Conservation (phyloP, 2,113 vertebrate species). For the Eptatretus burgeri region DNA sequence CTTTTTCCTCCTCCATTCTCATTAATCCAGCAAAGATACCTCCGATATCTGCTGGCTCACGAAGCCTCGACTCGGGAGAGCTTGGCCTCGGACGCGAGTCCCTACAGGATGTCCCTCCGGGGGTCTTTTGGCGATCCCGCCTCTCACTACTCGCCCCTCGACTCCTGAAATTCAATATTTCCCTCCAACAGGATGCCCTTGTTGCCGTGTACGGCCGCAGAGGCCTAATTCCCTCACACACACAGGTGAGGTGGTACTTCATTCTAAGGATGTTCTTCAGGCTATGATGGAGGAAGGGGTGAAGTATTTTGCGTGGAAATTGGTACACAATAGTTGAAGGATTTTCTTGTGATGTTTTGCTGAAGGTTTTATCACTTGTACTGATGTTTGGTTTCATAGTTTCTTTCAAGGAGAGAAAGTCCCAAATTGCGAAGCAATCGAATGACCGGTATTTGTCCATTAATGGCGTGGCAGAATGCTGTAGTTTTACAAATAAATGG, state of each 20-base stretch:
- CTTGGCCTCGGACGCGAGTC: slow-evolving; percentile 60
- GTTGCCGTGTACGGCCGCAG: slow-evolving; percentile 86
- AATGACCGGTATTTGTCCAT: no score
- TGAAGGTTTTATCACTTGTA: no score
- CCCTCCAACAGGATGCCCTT: slow-evolving; percentile 60
- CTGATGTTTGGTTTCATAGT: no score
- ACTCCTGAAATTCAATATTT: slow-evolving; percentile 89
- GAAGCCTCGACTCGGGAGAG: slow-evolving; percentile 65
- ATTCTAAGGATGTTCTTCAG: no score
- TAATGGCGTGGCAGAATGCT: no score
- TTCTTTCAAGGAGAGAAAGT: no score
- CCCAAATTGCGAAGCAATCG: no score
- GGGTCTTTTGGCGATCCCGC: slow-evolving; percentile 88
- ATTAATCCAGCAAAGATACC: not conserved
- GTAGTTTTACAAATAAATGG: no score
- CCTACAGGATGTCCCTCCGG: slow-evolving; percentile 64
- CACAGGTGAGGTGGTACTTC: slow-evolving; percentile 34
- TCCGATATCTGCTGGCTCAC: slow-evolving; percentile 9
- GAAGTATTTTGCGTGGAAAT: no score
- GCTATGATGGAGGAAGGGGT: no score
- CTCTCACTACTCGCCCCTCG: slow-evolving; percentile 69
- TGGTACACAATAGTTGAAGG: no score
- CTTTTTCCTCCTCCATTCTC: not conserved
- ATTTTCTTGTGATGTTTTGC: no score
- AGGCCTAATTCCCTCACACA: slow-evolving; percentile 87